These are phyloP conservation scores for Nasonia vitripennis DNA, from an alignment of 1,140 invertebrate species.

Conservation along the genomic window DNA sequence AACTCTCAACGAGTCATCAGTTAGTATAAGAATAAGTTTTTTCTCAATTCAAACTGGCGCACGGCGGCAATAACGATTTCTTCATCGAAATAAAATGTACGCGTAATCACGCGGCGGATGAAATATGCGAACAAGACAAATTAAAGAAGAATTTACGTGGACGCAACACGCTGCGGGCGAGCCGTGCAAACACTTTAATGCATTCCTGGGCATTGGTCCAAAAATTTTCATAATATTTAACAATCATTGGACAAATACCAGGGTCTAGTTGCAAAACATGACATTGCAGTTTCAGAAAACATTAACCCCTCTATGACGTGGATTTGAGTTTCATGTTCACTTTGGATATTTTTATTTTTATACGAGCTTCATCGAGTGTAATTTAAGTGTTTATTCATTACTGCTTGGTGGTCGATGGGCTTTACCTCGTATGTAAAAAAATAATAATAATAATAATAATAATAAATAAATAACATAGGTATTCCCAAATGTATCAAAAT, in stretches of 20 bases:
- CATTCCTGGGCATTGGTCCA: constrained; percentile 47
- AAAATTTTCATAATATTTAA: constrained; percentile 52
- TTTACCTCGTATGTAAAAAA: too few relatives aligned
- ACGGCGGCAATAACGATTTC: background rate
- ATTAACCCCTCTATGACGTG: constrained; percentile 34
- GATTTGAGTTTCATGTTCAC: constrained; percentile 21
- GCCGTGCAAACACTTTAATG: constrained; percentile 15
- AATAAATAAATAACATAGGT: too few relatives aligned
- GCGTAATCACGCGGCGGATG: background rate
- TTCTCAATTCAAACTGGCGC: background rate
- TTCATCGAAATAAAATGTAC: background rate
- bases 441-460: too few relatives aligned
- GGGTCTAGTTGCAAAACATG: constrained; percentile 48
- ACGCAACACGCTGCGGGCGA: background rate
- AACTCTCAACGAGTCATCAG: background rate
- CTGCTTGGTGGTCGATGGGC: too few relatives aligned
- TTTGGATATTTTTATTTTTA: constrained; percentile 20
- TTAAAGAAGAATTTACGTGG: constrained; percentile 25
- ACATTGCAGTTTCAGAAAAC: constrained; percentile 45
- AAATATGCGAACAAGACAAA: constrained; percentile 6
- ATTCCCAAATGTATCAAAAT: background rate
- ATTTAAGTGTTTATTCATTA: too few relatives aligned
- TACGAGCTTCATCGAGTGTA: background rate
- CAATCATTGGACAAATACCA: constrained; percentile 51
- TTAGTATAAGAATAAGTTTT: background rate